Base-by-base conservation (phyloP, 2,113 vertebrate genomes). In the Epinephelus cyanopodus region DNA sequence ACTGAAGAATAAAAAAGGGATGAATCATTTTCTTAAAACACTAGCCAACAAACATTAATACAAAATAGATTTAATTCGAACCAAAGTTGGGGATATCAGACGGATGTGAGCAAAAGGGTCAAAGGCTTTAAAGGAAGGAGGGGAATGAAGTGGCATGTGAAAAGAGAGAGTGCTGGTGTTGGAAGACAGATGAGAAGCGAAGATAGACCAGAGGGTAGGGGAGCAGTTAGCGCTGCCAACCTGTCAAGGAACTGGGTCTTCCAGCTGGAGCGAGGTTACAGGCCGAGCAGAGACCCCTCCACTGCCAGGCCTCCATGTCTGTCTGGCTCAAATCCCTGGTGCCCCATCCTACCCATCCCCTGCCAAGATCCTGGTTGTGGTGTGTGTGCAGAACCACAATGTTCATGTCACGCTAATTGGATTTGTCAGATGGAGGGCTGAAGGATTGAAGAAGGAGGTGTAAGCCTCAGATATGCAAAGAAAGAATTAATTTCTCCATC, bases 351-450 rank as follows among this genome's bases (percentile, higher is more conserved):
- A 52, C 69, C 77, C 58, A n/a, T 60, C 57, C 50, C 52, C 21
- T 82, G 91, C 90, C 90, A 86, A 84, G 23, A 80, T 68, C 74
- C 57, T 56, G 67, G 60, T 70, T 80, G 27, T 60, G 60, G 69
- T 75, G 82, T 74, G 48, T 66, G 76, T 27, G 42, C 77, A 74
- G 57, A 86, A 69, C 50, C 29, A 37, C 67, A 69, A 87, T 86
- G 62, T 78, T 83, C 77, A 79, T 89, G 86, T 89, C 81, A 68
- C 47, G 52, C 72, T 90, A 93, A 93, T 89, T 81, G 85, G 84
- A 91, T 90, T 90, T 91, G 86, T 92, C 92, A 89, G 87, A 85
- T 73, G 62, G 86, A 74, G 84, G 67, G 60, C 48, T 78, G 74
- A 80, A 79, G 77, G 82, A 79, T 54, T 72, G 77, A 67, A 63